These are phyloP conservation scores for Onychostruthus taczanowskii DNA, from an alignment of 2,113 vertebrate genomes.

Conservation along the genomic window DNA sequence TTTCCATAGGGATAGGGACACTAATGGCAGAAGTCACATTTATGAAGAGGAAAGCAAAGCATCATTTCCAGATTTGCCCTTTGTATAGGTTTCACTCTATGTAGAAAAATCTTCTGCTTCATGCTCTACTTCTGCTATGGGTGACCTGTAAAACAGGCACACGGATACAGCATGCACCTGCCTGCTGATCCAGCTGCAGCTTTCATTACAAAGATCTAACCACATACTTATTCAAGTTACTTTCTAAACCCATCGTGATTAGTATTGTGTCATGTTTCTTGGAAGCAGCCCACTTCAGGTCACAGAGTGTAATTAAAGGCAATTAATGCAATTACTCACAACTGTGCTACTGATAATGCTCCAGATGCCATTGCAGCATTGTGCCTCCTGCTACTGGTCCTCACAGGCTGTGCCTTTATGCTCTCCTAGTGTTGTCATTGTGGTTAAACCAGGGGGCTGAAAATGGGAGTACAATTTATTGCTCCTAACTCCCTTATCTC, in stretches of 20 bases:
- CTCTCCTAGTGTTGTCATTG: not conserved
- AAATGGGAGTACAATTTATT: not conserved
- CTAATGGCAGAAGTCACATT: not conserved
- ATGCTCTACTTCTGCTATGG: not conserved
- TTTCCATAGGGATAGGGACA: not conserved
- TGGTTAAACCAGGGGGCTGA: not conserved
- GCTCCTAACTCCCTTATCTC: not conserved
- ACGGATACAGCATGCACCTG: rapidly evolving
- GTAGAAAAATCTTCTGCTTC: not conserved
- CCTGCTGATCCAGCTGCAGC: not conserved
- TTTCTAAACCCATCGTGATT: not conserved
- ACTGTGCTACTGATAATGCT: conserved; percentile 11
- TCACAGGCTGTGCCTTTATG: not conserved
- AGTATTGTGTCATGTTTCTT: conserved; percentile 20
- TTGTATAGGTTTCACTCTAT: not conserved
- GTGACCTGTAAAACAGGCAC: not conserved
- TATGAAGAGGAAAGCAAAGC: not conserved
- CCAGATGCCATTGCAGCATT: not conserved
- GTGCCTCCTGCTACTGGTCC: not conserved
- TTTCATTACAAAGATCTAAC: not conserved
- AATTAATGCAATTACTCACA: conserved; percentile 66
- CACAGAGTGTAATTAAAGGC: conserved; percentile 56
- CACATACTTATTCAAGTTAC: not conserved
- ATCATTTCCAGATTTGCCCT: not conserved
- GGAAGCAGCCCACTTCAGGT: conserved; percentile 47